Percentiles rank a stretch among this genome's conserved stretches.
Evolutionary conservation across 2,797 vertebrate genomes (phyloP).

Genomic region (Lepidocolaptes lacrymiger): DNA sequence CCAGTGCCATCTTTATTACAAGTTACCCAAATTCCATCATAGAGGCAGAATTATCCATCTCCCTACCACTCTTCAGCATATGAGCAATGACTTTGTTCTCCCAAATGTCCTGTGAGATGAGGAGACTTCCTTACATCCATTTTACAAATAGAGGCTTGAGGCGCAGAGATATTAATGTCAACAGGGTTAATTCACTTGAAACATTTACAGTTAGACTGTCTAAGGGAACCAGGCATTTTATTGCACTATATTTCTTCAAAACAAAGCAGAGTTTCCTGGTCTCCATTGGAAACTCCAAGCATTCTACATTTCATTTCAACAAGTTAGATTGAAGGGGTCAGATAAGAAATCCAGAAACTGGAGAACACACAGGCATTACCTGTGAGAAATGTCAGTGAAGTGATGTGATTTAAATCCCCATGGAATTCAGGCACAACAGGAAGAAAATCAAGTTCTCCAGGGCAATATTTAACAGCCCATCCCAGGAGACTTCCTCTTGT

Average conservation of each 20-base stretch:
- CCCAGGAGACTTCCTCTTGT: background rate
- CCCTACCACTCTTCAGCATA: background rate
- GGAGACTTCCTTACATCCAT: background rate
- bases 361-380: conserved; percentile 36
- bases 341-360: conserved; percentile 37
- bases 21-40: background rate
- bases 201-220: background rate
- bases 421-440: background rate
- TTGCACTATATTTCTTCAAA: background rate
- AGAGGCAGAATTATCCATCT: background rate
- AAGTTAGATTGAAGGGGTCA: background rate
- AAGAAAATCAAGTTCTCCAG: conserved; percentile 3
- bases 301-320: conserved; percentile 34
- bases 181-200: background rate
- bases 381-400: conserved; percentile 30
- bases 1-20: background rate
- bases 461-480: conserved; percentile 14
- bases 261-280: background rate
- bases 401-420: background rate
- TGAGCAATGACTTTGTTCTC: background rate
- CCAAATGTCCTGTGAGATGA: background rate
- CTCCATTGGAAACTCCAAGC: background rate
- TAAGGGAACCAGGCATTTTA: background rate
- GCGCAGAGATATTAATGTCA: background rate
- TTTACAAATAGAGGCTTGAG: background rate